Evolutionary conservation across 2,113 vertebrate species (phyloP).

Genomic region (Rhynchomys soricoides): DNA sequence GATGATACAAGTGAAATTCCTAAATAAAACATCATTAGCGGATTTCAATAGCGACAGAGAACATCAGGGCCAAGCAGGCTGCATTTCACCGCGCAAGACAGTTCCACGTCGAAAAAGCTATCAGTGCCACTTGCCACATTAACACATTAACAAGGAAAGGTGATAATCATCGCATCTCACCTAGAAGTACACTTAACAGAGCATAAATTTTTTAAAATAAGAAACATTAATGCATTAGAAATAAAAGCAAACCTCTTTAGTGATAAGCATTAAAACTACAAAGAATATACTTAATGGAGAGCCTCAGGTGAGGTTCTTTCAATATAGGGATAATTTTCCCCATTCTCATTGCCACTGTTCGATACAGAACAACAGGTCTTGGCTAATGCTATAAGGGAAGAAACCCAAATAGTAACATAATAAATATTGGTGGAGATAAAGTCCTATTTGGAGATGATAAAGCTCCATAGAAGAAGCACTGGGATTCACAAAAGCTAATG

Average conservation of each 20-base stretch:
- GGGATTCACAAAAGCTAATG: not conserved
- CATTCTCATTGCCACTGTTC: not conserved
- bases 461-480: not conserved
- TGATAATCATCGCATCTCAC: not conserved
- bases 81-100: not conserved
- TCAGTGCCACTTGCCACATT: not conserved
- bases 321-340: not conserved
- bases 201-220: not conserved
- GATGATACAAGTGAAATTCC: not conserved
- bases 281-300: not conserved
- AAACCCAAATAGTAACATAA: not conserved
- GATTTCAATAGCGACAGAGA: not conserved
- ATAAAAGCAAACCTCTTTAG: not conserved
- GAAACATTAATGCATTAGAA: not conserved
- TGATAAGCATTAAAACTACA: not conserved
- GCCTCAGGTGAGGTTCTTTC: too few relatives aligned
- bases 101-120: not conserved
- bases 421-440: not conserved
- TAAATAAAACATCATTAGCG: not conserved
- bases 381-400: not conserved
- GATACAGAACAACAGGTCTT: not conserved
- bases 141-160: not conserved
- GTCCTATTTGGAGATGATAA: not conserved
- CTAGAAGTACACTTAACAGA: not conserved
- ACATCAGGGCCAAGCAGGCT: not conserved